Base-by-base conservation (phyloP, 1,140 invertebrate species). In the Anoplophora glabripennis region DNA sequence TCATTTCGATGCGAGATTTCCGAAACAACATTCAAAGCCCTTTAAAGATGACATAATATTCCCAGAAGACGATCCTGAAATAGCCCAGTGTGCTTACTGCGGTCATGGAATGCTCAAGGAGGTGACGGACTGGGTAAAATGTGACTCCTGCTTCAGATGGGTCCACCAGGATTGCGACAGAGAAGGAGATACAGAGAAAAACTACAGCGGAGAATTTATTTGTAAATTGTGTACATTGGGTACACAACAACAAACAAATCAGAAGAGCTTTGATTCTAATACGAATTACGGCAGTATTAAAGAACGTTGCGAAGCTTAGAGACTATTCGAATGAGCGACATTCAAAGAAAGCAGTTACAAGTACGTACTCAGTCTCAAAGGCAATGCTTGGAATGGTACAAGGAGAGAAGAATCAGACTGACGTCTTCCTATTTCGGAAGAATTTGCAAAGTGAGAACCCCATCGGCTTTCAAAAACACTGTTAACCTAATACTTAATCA, bases 91-190 rank as follows among this genome's bases (percentile, higher is more conserved):
- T 37, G 49, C 49, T 1, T 53, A 53, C 14, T 53, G 49, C 18
- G 36, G 49, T 3, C 49, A 53, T 17, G 49, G 49, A n/a, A 53
- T 53, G 14, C 33, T 53, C 8, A 38, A 37, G 12, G 49, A 53
- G 21, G 21, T 38, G 11, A 53, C 49, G 7, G 35, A 17, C 28
- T 53, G 49, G 49, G 34, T 53, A 9, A 35, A 38, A 38, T 53
- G 49, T 38, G 49, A 53, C 15, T 38, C 15, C 11, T 53, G 49
- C 18, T 15, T 53, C 36, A 35, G 49, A 4, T 38, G 49, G 49
- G 17, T 53, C 5, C 36, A 38, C 18, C 35, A 53, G 21, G 15
- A 5, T 17, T 53, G 49, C 12, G 49, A 53, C 35, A 45, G 14
- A 9, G 34, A 15, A 8, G 17, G 12, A n/a, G 17, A 53, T n/a